Evolutionary conservation across 2,797 vertebrate genomes (phyloP).

Genomic region (Protosalanx chinensis): DNA sequence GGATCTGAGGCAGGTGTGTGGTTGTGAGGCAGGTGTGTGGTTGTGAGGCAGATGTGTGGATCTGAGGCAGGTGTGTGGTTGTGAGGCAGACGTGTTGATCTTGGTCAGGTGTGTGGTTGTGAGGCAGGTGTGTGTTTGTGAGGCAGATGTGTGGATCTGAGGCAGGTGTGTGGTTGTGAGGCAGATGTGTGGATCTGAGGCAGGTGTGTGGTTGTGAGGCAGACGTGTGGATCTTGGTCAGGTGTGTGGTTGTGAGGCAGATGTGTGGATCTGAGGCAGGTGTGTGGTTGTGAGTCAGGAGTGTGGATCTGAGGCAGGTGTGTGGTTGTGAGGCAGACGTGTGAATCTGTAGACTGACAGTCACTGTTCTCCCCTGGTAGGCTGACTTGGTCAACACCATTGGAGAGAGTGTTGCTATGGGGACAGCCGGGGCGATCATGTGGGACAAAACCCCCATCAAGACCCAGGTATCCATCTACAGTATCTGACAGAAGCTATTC

Average conservation of each 20-base stretch:
- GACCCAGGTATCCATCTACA: slow-evolving; percentile 44
- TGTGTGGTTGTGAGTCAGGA: neutral
- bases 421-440: slow-evolving; percentile 75
- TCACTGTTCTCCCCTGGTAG: slow-evolving; percentile 50
- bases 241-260: neutral
- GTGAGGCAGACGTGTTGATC: no score
- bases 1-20: neutral
- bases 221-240: no score
- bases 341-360: neutral
- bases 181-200: no score
- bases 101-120: no score
- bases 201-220: no score
- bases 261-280: neutral
- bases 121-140: no score
- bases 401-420: slow-evolving; percentile 82
- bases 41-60: no score
- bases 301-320: neutral
- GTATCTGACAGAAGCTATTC: neutral
- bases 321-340: no score
- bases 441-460: slow-evolving; percentile 68
- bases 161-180: no score
- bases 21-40: neutral
- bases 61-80: no score
- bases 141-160: no score
- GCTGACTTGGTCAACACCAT: slow-evolving; percentile 77